A percentile compares a stretch with the other conserved stretches of the same genome.
Conservation (phyloP, 2,888 invertebrate genomes). For the Fabriciana adippe region DNA sequence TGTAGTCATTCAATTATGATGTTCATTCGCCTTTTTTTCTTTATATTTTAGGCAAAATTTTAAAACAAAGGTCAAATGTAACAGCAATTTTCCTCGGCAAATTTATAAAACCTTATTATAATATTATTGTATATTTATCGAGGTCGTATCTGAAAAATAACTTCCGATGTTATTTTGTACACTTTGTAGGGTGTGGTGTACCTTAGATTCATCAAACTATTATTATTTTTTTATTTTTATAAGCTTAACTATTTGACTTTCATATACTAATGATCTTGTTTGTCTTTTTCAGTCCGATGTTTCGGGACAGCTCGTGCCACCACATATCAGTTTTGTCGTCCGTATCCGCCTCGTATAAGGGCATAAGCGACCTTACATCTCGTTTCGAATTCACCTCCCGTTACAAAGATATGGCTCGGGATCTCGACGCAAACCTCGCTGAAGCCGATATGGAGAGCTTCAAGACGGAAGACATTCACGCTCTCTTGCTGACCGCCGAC, state of each 20-base stretch:
- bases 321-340: constrained; percentile 91
- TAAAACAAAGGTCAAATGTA: constrained; percentile 27
- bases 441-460: constrained; percentile 98
- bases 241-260: not conserved
- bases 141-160: no score
- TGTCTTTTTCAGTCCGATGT: constrained; percentile 81
- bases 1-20: constrained; percentile 1
- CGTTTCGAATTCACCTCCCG: constrained; percentile 83
- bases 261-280: not conserved
- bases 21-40: constrained; percentile 11
- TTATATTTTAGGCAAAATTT: constrained; percentile 7
- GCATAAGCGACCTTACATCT: constrained; percentile 82
- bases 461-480: constrained; percentile 94
- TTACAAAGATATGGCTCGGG: constrained; percentile 93
- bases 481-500: constrained; percentile 87
- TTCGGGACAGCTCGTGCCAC: constrained; percentile 91
- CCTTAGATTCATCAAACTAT: no score
- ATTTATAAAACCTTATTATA: no score
- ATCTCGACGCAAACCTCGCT: constrained; percentile 95
- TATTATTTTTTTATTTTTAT: not conserved
- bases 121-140: no score
- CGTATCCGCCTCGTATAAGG: constrained; percentile 90
- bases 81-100: constrained; percentile 7
- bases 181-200: no score
- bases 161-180: no score